A percentile compares a stretch with the other conserved stretches of the same genome.
Conservation (phyloP, 2,888 invertebrate species). For the Chirona hameri region DNA sequence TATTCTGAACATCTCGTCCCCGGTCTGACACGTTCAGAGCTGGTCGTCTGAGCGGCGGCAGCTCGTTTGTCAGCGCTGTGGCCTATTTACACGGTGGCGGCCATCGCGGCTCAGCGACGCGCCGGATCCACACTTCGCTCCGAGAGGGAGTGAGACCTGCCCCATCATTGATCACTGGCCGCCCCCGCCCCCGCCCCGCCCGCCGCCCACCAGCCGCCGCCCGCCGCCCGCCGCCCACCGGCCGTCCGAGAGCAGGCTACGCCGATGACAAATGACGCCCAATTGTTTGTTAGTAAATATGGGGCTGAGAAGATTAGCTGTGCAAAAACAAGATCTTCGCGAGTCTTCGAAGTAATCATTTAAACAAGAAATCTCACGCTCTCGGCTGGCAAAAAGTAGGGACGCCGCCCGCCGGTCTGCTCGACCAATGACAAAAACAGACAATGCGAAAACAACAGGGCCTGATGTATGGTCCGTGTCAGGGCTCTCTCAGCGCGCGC, state of each 20-base stretch:
- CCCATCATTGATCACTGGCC: neutral
- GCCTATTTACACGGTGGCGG: neutral
- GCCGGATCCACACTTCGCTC: neutral
- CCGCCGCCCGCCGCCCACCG: too few relatives aligned
- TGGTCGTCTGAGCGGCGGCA: neutral
- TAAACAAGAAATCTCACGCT: conserved; percentile 28
- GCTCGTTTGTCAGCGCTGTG: neutral
- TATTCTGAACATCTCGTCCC: too few relatives aligned
- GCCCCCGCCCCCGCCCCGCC: neutral
- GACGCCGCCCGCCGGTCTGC: neutral
- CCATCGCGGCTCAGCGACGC: neutral
- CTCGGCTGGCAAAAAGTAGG: neutral
- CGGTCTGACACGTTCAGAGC: too few relatives aligned
- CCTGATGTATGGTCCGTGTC: conserved; percentile 10
- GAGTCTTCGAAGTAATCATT: conserved; percentile 5
- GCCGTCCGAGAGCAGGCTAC: too few relatives aligned
- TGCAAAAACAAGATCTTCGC: conserved; percentile 27
- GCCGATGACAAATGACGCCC: neutral
- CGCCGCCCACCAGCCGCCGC: neutral
- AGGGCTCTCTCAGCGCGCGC: neutral
- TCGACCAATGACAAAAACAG: conserved; percentile 6
- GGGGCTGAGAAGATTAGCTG: neutral
- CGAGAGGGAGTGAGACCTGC: too few relatives aligned
- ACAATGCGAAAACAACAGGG: conserved; percentile 14
- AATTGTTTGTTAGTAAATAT: conserved; percentile 27